Base-by-base conservation (phyloP, 2,797 vertebrate genomes). In the Epinephelus coioides region DNA sequence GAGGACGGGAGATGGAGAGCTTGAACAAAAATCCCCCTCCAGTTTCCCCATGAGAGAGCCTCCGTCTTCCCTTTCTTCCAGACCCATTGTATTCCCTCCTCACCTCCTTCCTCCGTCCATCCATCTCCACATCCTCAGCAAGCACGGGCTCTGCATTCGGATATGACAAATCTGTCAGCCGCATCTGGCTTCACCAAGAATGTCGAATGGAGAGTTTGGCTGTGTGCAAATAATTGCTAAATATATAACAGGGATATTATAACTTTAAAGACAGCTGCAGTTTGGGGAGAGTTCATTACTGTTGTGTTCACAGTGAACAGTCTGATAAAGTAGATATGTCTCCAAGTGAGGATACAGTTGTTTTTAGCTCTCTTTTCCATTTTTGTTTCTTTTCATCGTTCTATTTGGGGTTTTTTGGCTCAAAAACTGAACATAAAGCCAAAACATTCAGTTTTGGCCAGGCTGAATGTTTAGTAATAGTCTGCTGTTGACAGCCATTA, bases 121-220 rank as follows among this genome's bases (percentile, higher is more conserved):
- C 90, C 88, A 88, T 91, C 90, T 78, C 87, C 85, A 90, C 87
- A 90, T 92, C 89, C 92, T 91, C 74, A 4, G 67, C 73, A 47
- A 76, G 54, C 40, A 38, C 13, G 60, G 40, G 44, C 76, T 76
- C 66, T 46, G 81, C 62, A 2, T 79, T 90, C 46, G 64, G 87
- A 92, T 86, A 78, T 91, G 87, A 76, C 91, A 92, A 93, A 92
- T 92, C 90, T 78, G 82, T 94, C 90, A 92, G 73, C 85, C 43
- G 76, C 93, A 93, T 91, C 91, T 94, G 91, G 85, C 87, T 69
- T 63, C 63, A 38, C 65, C 61, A 1, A 8, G 80, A 71, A 75
- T 34, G 71, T 81, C 76, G 67, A 73, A 79, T 38, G 56, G 82
- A 76, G 83, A 67, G 72, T 59, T 70, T 69, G 78, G 76, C 79